These are phyloP conservation scores for Paelopatides confundens DNA, from an alignment of 53 echinoderm and acorn worm genomes.

Conservation along the genomic window DNA sequence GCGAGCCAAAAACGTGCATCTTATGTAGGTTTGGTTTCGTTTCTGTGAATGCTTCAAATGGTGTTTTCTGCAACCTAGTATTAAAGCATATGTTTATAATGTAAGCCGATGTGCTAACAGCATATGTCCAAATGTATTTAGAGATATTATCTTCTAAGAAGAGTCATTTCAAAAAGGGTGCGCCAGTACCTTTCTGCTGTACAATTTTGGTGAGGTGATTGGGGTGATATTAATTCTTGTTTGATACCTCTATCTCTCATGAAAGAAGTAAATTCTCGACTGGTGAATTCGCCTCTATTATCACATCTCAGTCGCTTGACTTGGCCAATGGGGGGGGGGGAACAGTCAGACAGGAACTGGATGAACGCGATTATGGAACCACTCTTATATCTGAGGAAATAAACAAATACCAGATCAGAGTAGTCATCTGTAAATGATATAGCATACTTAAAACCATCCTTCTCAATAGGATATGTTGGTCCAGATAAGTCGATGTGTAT, in stretches of 20 bases:
- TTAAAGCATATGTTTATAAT: conserved; percentile 30
- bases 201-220: conserved; percentile 60
- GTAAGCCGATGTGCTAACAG: conserved; percentile 46
- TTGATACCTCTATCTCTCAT: conserved; percentile 41
- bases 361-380: conserved; percentile 19
- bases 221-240: conserved; percentile 30
- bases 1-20: conserved; percentile 45
- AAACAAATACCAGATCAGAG: conserved; percentile 41
- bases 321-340: conserved; percentile 36
- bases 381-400: conserved; percentile 44
- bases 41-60: conserved; percentile 7
- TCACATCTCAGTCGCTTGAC: conserved; percentile 53
- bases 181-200: conserved; percentile 55
- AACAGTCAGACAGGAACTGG: conserved; percentile 50
- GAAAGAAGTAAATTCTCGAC: conserved; percentile 17
- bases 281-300: conserved; percentile 57
- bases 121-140: too few relatives aligned
- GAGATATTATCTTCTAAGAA: conserved; percentile 19
- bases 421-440: conserved; percentile 56
- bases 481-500: conserved; percentile 62
- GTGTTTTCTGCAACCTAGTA: background rate
- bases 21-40: conserved; percentile 5
- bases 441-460: conserved; percentile 55
- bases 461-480: conserved; percentile 45
- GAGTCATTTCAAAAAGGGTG: conserved; percentile 57